Base-by-base conservation (phyloP, 2,797 vertebrate species). In the Cichlasoma orientale region DNA sequence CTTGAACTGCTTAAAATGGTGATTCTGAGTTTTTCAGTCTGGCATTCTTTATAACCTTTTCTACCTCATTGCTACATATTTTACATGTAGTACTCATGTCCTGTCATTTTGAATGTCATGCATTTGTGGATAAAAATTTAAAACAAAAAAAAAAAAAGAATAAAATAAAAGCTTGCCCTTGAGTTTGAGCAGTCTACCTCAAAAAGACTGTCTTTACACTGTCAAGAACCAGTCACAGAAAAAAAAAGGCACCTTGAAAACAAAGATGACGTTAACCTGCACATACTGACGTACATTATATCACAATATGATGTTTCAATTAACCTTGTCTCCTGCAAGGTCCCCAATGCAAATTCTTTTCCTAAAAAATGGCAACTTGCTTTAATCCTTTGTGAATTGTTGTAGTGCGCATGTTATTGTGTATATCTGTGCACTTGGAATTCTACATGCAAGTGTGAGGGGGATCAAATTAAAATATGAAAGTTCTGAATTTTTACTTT, bases 1-100 rank as follows among this genome's bases (percentile, higher is more conserved):
- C 91, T 95, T 95, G 91, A 52, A 92, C 95, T 94, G 90, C 92
- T 95, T 93, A 92, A 91, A 91, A 91, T 93, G 93, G 95, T 80
- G 78, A 92, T 93, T 94, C 78, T 91, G 89, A 89, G 96, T 66
- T 95, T 92, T 96, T 89, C 93, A 93, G 96, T 96, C 94, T 93
- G 88, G 92, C 94, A 94, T 97, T 96, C 95, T 97, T 97, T 97
- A 96, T 95, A 97, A 98, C 97, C 97, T 98, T 98, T 98, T 98
- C 98, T 99, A 99, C 98, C 98, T 99, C 98, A 99, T 99, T 97
- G 96, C 97, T 98, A 97, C 97, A 98, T 98, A 97, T 97, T 97
- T 96, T 97, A 98, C 96, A 97, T 98, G 97, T 98, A 98, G 97
- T 98, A 98, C 97, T 96, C 98, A 96, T 96, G 97, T 98, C 96